Evolutionary conservation across 2,888 invertebrate species (phyloP), one percentile per base, ranked within the genome.

Genomic region (Sinelater perroti): DNA sequence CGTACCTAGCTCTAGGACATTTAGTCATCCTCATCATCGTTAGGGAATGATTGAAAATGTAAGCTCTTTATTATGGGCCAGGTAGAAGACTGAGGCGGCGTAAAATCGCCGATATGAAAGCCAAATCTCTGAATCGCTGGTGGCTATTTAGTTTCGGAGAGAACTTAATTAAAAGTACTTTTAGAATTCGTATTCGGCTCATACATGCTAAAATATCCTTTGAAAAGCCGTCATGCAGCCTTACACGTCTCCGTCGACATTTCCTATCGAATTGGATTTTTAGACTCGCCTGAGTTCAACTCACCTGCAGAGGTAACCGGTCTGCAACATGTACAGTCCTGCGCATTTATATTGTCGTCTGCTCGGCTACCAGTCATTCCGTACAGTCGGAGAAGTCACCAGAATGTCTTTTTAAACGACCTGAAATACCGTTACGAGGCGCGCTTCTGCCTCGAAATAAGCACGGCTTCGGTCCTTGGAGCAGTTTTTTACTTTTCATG

Each of bases 241-340:
- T 38, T 56, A 55, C 56, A 52, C 49, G 46, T 56, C 55, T 61
- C 52, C 57, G 35, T 56, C 58, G 44, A 62, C 58, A 45, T 17
- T 46, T 26, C 18, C 14, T 54, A 40, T 57, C 40, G 55, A n/a
- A 61, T 61, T 51, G 55, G 53, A 47, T 40, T 20, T n/a, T n/a
- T 49, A 36, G 40, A 18, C 30, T 40, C 40, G 14, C 50, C 50
- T 36, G 52, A 54, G 45, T 53, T 53, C 26, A 20, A 61, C 64
- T 62, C 63, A 63, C 63, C 65, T 65, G 62, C 61, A 62, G 46
- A 24, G 47, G 61, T 61, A 65, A 67, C 66, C 65, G 66, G 66
- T 67, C 65, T 61, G 63, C 65, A 63, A 63, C 61, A 56, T 53
- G 62, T 66, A 63, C 65, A 63, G 60, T 62, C 54, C 14, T 17